Evolutionary conservation across 2,113 vertebrate species (phyloP), one percentile per base, ranked within the genome.

Genomic region (Daboia siamensis): DNA sequence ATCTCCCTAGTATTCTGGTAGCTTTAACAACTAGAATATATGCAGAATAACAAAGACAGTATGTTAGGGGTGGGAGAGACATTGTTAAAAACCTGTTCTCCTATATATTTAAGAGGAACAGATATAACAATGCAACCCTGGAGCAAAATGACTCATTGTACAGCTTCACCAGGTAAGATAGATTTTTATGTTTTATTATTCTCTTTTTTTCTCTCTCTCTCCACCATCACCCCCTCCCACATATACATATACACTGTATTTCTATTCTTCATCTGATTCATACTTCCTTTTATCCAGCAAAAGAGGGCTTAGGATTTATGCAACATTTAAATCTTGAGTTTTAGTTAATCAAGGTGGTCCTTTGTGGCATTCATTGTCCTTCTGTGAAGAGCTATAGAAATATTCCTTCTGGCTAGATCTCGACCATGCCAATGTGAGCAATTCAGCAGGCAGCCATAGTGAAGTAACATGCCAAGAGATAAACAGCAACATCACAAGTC

Each of bases 41-140:
- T 87, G 54, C 93, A 88, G 91, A 95, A 51, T 23, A 21, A 93
- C 87, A 92, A 80, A 94, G n/a, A n/a, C 23, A 87, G 12, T 87
- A 12, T 87, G 26, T 6, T 29, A 0, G 1, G 7, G 46, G 29
- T 69, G 64, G 13, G n/a, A 24, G n/a, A 17, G 48, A 94, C 87
- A n/a, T 90, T 92, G 93, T 94, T 91, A 94, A 56, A 90, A 95
- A 89, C 86, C 86, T 93, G 46, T 94, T 95, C 93, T 91, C 93
- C 93, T 95, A 94, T 94, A 91, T 95, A 80, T 94, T 96, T 95
- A 94, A 90, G 92, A 89, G 12, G 85, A 94, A 94, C 52, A 48
- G 13, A 24, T 39, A 69, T 44, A 96, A 95, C 90, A 94, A 94
- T 85, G 46, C 26, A 88, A 48, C 93, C 87, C 54, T 29, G 93